Base-by-base conservation (phyloP, 2,113 vertebrate genomes). In the Corythaixoides concolor region DNA sequence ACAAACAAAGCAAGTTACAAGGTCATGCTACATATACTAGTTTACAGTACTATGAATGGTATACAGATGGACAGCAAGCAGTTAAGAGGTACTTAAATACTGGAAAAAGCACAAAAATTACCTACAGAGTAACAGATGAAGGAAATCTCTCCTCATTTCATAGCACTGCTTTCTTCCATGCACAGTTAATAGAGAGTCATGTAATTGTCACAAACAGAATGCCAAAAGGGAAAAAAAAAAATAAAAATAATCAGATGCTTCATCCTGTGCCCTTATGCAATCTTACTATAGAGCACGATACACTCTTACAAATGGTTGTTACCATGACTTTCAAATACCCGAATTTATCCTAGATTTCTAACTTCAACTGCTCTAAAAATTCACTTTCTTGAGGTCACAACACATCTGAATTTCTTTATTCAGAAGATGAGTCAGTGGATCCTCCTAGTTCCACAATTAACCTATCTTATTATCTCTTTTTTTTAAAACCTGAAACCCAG, bases 1-100 rank as follows among this genome's bases (percentile, higher is more conserved):
- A 98, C 97, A 98, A 98, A 98, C 98, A 98, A 98, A 98, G 97
- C 97, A 95, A 97, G 98, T 97, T 98, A 97, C 97, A 97, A 98
- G 98, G 98, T 98, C 98, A 97, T 77, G 96, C 95, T 97, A 97
- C 97, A 95, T 95, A 96, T 95, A 97, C 96, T 97, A 97, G 97
- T 98, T 98, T 97, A 97, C 97, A 98, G 97, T 97, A 95, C 97
- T 94, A 75, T 95, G 94, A 97, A 97, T 95, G 96, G 94, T 97
- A 97, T 91, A 94, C 97, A 98, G 97, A 98, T 97, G 97, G 97
- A 97, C 97, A 97, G 92, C 93, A 97, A 97, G 96, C 97, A 98
- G 97, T 97, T 96, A 96, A 96, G 97, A 98, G 96, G 97, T 96
- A 97, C 95, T 97, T 97, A 97, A 97, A 98, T 97, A 96, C 79